Evolutionary conservation across 2,113 vertebrate genomes (phyloP).

Genomic region (Glareola pratincola): DNA sequence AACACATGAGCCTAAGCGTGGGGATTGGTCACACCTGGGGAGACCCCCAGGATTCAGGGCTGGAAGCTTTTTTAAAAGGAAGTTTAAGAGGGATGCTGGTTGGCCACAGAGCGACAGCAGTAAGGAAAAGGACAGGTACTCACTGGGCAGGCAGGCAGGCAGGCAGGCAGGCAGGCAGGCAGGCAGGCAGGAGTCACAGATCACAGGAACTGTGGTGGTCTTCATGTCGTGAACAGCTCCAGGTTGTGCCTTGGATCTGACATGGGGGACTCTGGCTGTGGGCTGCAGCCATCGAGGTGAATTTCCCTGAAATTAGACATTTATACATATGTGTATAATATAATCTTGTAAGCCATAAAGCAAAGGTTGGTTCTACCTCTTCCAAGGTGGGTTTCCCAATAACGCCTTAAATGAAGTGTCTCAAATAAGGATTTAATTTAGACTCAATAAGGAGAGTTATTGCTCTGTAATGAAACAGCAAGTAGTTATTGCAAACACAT

Average conservation of each 20-base stretch:
- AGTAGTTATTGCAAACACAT: slow-evolving; percentile 52
- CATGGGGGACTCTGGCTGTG: neutral
- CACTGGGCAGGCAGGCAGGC: neutral
- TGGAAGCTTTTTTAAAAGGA: neutral
- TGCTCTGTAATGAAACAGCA: slow-evolving; percentile 43
- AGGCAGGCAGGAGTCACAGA: too few species aligned
- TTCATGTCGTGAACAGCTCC: neutral
- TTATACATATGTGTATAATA: neutral
- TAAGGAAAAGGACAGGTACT: neutral
- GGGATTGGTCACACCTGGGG: neutral
- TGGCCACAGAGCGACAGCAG: neutral
- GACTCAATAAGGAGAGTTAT: slow-evolving; percentile 48
- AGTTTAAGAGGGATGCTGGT: neutral
- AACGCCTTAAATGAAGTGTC: slow-evolving; percentile 37
- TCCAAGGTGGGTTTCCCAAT: slow-evolving; percentile 1
- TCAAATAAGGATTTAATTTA: slow-evolving; percentile 57
- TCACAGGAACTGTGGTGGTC: neutral
- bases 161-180: too few species aligned
- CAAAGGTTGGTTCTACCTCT: neutral
- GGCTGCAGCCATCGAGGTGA: neutral
- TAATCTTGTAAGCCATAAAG: neutral
- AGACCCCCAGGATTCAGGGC: neutral
- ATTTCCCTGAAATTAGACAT: neutral
- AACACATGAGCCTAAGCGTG: neutral
- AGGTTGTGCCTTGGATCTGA: neutral